Conservation (phyloP, 2,797 vertebrate genomes). For the Enteromius treurensis region DNA sequence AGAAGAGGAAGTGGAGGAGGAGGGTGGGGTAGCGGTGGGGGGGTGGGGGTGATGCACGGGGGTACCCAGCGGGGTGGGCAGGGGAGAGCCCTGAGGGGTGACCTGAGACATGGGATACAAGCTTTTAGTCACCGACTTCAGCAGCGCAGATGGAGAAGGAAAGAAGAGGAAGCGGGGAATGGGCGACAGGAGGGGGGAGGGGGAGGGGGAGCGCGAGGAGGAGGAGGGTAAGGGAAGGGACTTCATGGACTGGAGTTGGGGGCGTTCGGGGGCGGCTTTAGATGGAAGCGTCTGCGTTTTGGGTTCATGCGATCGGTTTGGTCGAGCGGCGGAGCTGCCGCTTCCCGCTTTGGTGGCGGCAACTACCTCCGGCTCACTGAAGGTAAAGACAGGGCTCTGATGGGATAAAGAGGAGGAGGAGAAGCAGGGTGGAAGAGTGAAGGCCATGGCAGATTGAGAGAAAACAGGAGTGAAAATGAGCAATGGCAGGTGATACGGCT, state of each 20-base stretch:
- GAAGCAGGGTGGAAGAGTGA: slow-evolving; percentile 51
- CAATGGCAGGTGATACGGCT: slow-evolving; percentile 56
- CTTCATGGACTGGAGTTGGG: slow-evolving; percentile 85
- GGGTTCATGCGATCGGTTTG: slow-evolving; percentile 73
- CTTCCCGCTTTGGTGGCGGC: slow-evolving; percentile 60
- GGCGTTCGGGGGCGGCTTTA: slow-evolving; percentile 83
- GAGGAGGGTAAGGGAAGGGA: slow-evolving; percentile 84
- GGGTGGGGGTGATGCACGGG: slow-evolving; percentile 91
- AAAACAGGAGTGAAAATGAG: slow-evolving; percentile 71
- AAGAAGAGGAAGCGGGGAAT: slow-evolving; percentile 84
- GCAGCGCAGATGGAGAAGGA: slow-evolving; percentile 81
- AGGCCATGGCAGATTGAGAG: slow-evolving; percentile 63
- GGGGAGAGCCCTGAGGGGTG: slow-evolving; percentile 88
- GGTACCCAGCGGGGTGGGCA: slow-evolving; percentile 90
- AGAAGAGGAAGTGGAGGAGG: slow-evolving; percentile 76
- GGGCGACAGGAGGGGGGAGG: slow-evolving; percentile 82
- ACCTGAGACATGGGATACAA: slow-evolving; percentile 86
- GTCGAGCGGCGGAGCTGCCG: slow-evolving; percentile 78
- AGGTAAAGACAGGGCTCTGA: slow-evolving; percentile 76
- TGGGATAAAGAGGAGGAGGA: slow-evolving; percentile 67
- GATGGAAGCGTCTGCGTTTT: slow-evolving; percentile 92
- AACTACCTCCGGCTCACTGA: slow-evolving; percentile 67
- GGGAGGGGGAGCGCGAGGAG: slow-evolving; percentile 82
- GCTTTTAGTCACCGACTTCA: slow-evolving; percentile 86
- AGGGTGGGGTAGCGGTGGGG: slow-evolving; percentile 87